A percentile compares a stretch with the other conserved stretches of the same genome.
These are phyloP conservation scores for Rapana venosa DNA, from an alignment of 2,888 invertebrate genomes.

Conservation along the genomic window DNA sequence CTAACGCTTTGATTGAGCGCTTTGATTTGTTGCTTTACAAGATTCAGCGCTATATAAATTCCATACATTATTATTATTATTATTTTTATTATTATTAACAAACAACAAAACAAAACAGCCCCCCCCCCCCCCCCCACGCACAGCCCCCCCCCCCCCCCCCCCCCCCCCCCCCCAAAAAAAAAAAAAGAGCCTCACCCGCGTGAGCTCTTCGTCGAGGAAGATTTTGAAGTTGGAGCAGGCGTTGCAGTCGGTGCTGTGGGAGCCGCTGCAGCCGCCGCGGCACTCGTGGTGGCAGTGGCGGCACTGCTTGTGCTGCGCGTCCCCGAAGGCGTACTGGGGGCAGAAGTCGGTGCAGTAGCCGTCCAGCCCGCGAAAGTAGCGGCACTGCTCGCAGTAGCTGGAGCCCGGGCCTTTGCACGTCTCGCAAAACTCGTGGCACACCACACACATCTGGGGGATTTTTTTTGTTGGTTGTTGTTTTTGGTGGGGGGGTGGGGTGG, in stretches of 20 bases:
- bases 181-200: neutral
- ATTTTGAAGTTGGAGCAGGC: conserved; percentile 72
- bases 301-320: conserved; percentile 86
- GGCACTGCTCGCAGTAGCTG: conserved; percentile 90
- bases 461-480: neutral
- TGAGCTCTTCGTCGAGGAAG: conserved; percentile 53
- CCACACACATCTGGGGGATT: conserved; percentile 82
- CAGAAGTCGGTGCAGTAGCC: conserved; percentile 87
- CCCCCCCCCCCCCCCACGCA: no score
- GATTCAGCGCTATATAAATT: no score
- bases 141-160: neutral
- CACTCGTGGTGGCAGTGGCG: conserved; percentile 89
- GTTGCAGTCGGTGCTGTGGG: conserved; percentile 65
- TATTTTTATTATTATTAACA: no score
- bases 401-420: conserved; percentile 93
- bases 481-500: neutral
- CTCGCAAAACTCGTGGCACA: conserved; percentile 92
- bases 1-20: no score
- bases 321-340: conserved; percentile 90
- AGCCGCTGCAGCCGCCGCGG: conserved; percentile 81
- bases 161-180: neutral
- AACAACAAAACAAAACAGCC: neutral
- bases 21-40: no score
- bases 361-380: conserved; percentile 87
- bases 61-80: no score